A percentile compares a stretch with the other conserved stretches of the same genome.
Evolutionary conservation across 2,113 vertebrate genomes (phyloP).

Genomic region (Perca fluviatilis): DNA sequence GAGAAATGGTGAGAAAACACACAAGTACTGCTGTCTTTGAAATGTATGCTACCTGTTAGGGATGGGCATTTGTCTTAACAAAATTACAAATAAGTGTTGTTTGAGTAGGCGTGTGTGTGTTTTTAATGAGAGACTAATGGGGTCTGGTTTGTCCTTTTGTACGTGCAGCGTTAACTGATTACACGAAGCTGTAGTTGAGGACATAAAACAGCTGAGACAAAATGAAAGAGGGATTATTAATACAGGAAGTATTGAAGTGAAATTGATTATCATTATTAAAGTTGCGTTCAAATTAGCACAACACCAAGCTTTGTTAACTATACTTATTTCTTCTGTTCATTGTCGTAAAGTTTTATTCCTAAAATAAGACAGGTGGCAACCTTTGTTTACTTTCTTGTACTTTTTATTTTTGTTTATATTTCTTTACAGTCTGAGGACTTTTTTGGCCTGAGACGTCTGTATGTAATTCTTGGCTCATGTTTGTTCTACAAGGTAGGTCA

Average conservation of each 20-base stretch:
- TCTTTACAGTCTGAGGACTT: conserved; percentile 92
- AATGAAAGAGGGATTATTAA: neutral
- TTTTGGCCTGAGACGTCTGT: conserved; percentile 93
- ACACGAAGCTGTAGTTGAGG: neutral
- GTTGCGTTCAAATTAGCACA: neutral
- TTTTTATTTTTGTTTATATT: neutral
- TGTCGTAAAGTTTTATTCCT: neutral
- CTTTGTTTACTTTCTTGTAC: neutral
- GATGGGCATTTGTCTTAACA: neutral
- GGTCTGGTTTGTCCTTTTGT: conserved; percentile 4
- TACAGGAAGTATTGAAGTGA: neutral
- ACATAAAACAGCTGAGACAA: neutral
- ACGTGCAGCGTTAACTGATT: neutral
- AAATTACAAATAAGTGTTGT: neutral
- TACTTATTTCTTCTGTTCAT: neutral
- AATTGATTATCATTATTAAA: neutral
- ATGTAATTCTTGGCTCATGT: conserved; percentile 93
- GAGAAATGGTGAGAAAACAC: conserved; percentile 90
- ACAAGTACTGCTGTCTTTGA: too few species aligned
- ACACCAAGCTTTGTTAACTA: neutral
- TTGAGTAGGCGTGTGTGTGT: neutral
- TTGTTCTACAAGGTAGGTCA: conserved; percentile 95
- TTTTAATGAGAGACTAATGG: conserved; percentile 31
- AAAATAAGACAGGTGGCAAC: neutral
- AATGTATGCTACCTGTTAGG: neutral